These are phyloP conservation scores for Phrynocephalus guinanensis DNA, from an alignment of 2,797 vertebrate genomes.

Conservation along the genomic window DNA sequence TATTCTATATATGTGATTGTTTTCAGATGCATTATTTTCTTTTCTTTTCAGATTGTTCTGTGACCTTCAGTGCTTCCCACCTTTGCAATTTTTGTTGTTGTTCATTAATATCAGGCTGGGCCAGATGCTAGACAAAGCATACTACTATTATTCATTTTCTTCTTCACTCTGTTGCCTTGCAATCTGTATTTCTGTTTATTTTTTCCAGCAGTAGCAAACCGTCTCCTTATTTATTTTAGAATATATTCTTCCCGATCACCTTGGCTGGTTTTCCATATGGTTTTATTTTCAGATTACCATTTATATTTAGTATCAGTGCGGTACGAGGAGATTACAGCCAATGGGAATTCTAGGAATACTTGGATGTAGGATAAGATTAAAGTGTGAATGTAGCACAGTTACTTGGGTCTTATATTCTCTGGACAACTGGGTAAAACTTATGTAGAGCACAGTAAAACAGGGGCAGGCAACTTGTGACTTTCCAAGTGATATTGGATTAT, in stretches of 20 bases:
- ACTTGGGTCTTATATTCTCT: not conserved
- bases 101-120: not conserved
- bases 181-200: too few relatives aligned
- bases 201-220: not conserved
- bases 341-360: not conserved
- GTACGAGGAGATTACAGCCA: not conserved
- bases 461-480: not conserved
- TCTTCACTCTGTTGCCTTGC: not conserved
- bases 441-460: not conserved
- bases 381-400: not conserved
- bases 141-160: not conserved
- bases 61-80: not conserved
- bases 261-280: not conserved
- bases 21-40: conserved; percentile 17
- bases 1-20: conserved; percentile 56
- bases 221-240: conserved; percentile 3
- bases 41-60: not conserved
- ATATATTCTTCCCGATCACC: not conserved
- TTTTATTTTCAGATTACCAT: not conserved
- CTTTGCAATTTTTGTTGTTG: not conserved
- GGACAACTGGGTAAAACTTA: not conserved
- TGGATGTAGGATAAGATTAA: not conserved
- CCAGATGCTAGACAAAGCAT: not conserved
- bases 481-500: not conserved
- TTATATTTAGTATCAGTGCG: not conserved